Evolutionary conservation across 2,113 vertebrate species (phyloP), one percentile per base, ranked within the genome.

Genomic region (Channa argus): DNA sequence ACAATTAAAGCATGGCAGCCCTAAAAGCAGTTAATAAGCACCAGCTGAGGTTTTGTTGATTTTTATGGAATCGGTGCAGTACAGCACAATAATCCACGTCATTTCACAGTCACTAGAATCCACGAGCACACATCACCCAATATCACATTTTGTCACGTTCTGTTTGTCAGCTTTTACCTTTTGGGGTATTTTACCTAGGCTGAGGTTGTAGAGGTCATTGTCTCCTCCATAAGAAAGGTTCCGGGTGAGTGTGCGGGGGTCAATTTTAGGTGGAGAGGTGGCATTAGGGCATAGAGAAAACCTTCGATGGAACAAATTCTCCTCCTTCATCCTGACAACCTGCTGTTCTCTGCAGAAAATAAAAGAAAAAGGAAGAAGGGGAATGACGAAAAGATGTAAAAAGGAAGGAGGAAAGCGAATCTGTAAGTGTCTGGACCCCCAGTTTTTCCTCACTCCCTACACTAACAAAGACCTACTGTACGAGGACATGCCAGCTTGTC

Each of bases 301-400:
- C 91, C 96, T 96, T 73, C 97, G 95, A 14, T 96, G 94, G 59
- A 96, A 95, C 66, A 97, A 93, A 90, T 95, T 96, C 92, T 98
- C 97, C 89, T 99, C 97, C 95, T 98, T 99, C 97, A 99, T 99
- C 91, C 92, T 91, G 93, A 90, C 94, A 83, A 92, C 71, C 76
- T 85, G 71, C 94, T 94, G 93, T 95, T 91, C 95, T 96, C 96
- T 98, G 92, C 55, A 85, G 80, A 46, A 33, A 71, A 62, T 34
- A 45, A 11, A 33, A 5, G 45, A 6, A 3, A 52, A 55, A 45
- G 14, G 51, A 51, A 39, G 5, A 8, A 41, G 33, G 9, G 7
- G 49, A 5, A 8, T 0, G 9, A 43, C 37, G 50, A 41, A 7
- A 38, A 63, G 34, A 58, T 34, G 43, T 39, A 51, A 44, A 53